These are phyloP conservation scores for Conchocele bisecta DNA, from an alignment of 2,888 invertebrate genomes.

Conservation along the genomic window DNA sequence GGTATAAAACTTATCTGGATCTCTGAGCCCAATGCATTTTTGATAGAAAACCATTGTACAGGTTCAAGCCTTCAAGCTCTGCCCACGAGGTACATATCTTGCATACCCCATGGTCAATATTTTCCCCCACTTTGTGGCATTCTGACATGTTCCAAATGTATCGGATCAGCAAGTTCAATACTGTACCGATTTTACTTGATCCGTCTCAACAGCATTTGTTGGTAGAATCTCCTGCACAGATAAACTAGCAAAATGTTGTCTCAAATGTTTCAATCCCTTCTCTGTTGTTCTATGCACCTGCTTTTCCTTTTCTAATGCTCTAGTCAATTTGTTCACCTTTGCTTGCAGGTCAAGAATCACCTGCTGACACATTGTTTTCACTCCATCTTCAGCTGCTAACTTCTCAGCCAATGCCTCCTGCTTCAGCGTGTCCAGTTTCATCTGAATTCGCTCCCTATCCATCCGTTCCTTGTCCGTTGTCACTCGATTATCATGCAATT, in stretches of 20 bases:
- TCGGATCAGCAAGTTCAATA: constrained; percentile 58
- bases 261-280: constrained; percentile 74
- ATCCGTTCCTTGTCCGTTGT: constrained; percentile 69
- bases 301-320: constrained; percentile 67
- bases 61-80: too few species aligned
- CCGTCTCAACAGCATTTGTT: constrained; percentile 60
- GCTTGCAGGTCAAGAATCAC: constrained; percentile 70
- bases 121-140: too few species aligned
- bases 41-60: too few species aligned
- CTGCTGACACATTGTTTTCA: constrained; percentile 67
- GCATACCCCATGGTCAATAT: too few species aligned
- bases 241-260: constrained; percentile 76
- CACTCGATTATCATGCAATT: constrained; percentile 67
- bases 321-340: constrained; percentile 63
- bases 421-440: constrained; percentile 63
- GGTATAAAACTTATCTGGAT: too few species aligned
- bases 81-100: too few species aligned
- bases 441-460: constrained; percentile 64
- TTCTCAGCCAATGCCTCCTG: constrained; percentile 68
- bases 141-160: too few species aligned
- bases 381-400: constrained; percentile 64
- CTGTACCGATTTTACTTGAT: constrained; percentile 65
- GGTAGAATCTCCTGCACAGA: constrained; percentile 67
- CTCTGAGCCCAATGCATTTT: too few species aligned
- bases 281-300: constrained; percentile 66